Percentiles rank a stretch among this genome's conserved stretches.
phyloP scores from a whole-genome alignment of 2,888 invertebrate species.

The Callimorpha dominula region DNA sequence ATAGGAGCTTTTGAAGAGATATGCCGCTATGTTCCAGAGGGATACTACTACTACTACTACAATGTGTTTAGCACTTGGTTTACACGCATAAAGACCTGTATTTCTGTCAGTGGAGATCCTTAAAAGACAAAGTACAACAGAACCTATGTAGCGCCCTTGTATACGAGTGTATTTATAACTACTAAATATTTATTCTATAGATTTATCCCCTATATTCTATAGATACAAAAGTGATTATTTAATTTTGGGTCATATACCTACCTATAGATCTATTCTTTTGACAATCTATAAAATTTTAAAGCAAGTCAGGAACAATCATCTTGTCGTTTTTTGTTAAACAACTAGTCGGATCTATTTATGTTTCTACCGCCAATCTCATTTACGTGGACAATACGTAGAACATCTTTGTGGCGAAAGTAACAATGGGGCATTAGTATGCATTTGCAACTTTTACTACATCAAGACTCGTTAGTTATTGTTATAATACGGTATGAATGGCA shows the following conservation, averaged over 20 bases:
- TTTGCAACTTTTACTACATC: slow-evolving; percentile 73
- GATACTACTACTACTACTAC: too few species aligned
- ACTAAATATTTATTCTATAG: too few species aligned
- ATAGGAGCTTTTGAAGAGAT: too few species aligned
- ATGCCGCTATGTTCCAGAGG: too few species aligned
- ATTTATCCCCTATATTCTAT: too few species aligned
- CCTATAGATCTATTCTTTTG: slow-evolving; percentile 19
- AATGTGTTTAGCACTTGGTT: too few species aligned
- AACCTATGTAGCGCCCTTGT: too few species aligned
- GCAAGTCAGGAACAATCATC: slow-evolving; percentile 53
- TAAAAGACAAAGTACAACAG: too few species aligned
- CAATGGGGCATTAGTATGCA: slow-evolving; percentile 75
- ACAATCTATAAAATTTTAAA: slow-evolving; percentile 49
- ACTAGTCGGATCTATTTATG: slow-evolving; percentile 48
- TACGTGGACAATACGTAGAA: slow-evolving; percentile 61
- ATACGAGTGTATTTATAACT: too few species aligned
- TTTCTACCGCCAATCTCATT: slow-evolving; percentile 61
- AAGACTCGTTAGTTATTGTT: slow-evolving; percentile 67
- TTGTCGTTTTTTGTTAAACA: slow-evolving; percentile 45
- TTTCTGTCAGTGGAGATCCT: too few species aligned
- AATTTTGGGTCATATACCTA: background rate
- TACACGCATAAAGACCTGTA: too few species aligned
- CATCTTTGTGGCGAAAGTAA: slow-evolving; percentile 65
- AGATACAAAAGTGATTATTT: too few species aligned
- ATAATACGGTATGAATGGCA: slow-evolving; percentile 59